Evolutionary conservation across 2,113 vertebrate genomes (phyloP), one percentile per base, ranked within the genome.

Genomic region (Mandrillus leucophaeus): DNA sequence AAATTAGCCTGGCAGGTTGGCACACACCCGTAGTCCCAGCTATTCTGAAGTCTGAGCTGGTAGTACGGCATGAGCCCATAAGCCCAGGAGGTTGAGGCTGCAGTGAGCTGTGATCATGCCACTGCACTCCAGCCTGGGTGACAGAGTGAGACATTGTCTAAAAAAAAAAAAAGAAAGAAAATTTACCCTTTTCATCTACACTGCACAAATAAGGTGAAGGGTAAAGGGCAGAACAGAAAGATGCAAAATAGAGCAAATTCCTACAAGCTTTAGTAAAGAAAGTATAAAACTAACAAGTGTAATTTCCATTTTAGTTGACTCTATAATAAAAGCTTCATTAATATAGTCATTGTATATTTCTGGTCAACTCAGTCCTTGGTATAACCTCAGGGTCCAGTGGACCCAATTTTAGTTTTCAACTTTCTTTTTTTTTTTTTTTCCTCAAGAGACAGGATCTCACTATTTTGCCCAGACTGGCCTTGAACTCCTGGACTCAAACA

Each of bases 131-230:
- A 64, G 27, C 27, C 61, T 64, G 61, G 5, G 27, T 30, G 61
- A 64, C 61, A 64, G 27, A 6, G 61, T 6, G 12, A 64, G 61
- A 64, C 13, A 64, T 1, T 30, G 27, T 64, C 61, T 6, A 64
- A 64, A 30, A 57, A 61, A 52, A 52, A 55, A 23, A 8, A 25
- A 61, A 22, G 2, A 32, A 66, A 66, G 75, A n/a, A 83, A 73
- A 76, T 61, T 57, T 92, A 80, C 72, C 89, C 64, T 89, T 96
- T 89, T 80, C 95, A 73, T 75, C 43, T 55, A 12, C 9, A 23
- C n/a, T 52, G 11, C 50, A 88, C 40, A 96, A 90, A 73, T 55
- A 87, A 80, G 27, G 64, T 93, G 55, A 75, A 85, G 72, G n/a
- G 75, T 57, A 32, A 18, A 43, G 72, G 45, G 73, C 50, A 35